Conservation (phyloP, 2,113 vertebrate genomes). For the Calypte anna region DNA sequence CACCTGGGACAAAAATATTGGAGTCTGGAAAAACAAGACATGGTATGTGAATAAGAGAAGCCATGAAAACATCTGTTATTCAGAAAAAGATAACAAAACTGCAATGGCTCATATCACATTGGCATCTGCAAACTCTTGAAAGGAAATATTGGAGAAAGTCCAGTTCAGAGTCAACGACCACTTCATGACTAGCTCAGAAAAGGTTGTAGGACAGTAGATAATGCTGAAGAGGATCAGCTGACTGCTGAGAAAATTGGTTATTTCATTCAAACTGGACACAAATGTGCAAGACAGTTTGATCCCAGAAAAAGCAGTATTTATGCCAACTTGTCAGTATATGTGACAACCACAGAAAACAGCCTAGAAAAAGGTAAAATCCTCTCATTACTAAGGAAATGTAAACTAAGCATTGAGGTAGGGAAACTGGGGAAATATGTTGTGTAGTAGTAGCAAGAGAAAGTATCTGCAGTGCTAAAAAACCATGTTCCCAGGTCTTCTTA, state of each 20-base stretch:
- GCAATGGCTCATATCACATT: constrained; percentile 16
- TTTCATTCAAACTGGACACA: background rate
- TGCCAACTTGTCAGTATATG: background rate
- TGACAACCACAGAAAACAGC: background rate
- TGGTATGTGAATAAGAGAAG: background rate
- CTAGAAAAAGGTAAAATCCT: background rate
- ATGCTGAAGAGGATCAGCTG: background rate
- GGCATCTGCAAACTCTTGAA: constrained; percentile 21
- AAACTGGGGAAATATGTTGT: background rate
- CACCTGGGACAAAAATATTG: background rate
- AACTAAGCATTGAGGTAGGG: background rate
- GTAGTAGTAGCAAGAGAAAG: background rate
- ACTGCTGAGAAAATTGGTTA: background rate
- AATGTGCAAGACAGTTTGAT: background rate
- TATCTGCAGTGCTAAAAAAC: background rate
- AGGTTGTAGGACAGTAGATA: background rate
- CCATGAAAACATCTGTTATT: constrained; percentile 27
- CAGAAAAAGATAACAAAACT: constrained; percentile 25
- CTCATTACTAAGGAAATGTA: background rate
- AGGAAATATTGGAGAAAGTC: background rate
- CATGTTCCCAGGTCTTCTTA: background rate
- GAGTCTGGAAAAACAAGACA: background rate
- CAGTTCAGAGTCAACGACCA: constrained; percentile 2
- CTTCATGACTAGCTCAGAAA: background rate
- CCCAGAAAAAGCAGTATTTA: background rate